phyloP scores from a whole-genome alignment of 2,797 vertebrate genomes.

The Lithobates pipiens region DNA sequence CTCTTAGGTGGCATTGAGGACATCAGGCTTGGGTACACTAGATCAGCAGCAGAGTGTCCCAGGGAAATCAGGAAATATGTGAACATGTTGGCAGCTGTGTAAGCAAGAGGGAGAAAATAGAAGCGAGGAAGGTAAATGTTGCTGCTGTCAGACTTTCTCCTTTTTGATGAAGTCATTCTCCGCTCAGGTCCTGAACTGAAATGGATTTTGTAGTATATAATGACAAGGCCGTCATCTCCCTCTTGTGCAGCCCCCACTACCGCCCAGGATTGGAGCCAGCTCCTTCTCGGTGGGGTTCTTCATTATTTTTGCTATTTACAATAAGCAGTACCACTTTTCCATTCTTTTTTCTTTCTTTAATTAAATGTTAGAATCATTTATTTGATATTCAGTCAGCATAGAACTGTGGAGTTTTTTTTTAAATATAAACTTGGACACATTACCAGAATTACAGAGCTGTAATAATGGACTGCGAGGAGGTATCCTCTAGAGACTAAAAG shows the following conservation, averaged over 20 bases:
- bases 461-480: no score
- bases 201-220: slow-evolving; percentile 1
- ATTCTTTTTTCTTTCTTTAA: slow-evolving; percentile 16
- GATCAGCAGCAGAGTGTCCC: no score
- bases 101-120: no score
- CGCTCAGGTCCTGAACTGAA: neutral
- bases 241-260: slow-evolving; percentile 13
- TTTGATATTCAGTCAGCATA: neutral
- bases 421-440: neutral
- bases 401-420: neutral
- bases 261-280: slow-evolving; percentile 30
- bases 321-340: neutral
- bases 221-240: slow-evolving; percentile 17
- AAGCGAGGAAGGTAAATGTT: no score
- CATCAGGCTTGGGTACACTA: no score
- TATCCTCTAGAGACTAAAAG: no score
- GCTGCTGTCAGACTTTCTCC: no score
- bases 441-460: neutral
- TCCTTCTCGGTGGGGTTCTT: slow-evolving; percentile 41
- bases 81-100: no score
- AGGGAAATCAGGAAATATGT: no score
- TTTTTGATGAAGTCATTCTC: neutral
- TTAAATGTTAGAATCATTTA: slow-evolving; percentile 24
- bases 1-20: no score
- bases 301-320: slow-evolving; percentile 20